These are phyloP conservation scores for Popillia japonica DNA, from an alignment of 1,140 invertebrate species.

Conservation along the genomic window DNA sequence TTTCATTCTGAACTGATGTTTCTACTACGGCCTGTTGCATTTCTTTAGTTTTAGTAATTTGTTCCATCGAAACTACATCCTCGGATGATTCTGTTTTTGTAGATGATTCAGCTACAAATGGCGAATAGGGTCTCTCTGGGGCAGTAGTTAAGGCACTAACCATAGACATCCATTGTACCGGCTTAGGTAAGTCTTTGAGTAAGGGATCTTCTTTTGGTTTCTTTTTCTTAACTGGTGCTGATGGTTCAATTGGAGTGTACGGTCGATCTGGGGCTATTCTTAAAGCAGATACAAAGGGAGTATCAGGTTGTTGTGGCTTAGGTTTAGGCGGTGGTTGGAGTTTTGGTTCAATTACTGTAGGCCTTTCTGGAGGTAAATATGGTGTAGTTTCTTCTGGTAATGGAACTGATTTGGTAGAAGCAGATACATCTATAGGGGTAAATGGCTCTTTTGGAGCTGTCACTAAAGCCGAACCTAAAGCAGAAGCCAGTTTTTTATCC, in stretches of 20 bases:
- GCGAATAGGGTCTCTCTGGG: slow-evolving; percentile 57
- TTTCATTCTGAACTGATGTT: slow-evolving; percentile 13
- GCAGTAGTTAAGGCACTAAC: slow-evolving; percentile 63
- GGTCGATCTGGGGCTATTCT: slow-evolving; percentile 72
- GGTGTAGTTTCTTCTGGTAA: slow-evolving; percentile 68
- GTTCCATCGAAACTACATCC: slow-evolving; percentile 30
- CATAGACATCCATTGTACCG: slow-evolving; percentile 57
- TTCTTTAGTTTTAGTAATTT: slow-evolving; percentile 38
- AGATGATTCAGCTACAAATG: slow-evolving; percentile 46
- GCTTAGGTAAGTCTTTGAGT: slow-evolving; percentile 61
- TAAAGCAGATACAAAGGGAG: slow-evolving; percentile 72
- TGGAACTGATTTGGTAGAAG: slow-evolving; percentile 61
- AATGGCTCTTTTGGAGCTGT: slow-evolving; percentile 66
- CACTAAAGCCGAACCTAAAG: slow-evolving; percentile 59
- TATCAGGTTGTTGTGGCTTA: slow-evolving; percentile 41
- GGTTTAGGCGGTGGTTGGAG: slow-evolving; percentile 62
- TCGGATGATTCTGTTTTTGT: slow-evolving; percentile 37
- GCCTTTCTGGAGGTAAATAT: slow-evolving; percentile 68
- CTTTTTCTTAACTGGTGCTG: slow-evolving; percentile 57
- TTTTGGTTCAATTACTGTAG: slow-evolving; percentile 63
- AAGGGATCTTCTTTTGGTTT: slow-evolving; percentile 54
- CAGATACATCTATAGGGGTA: slow-evolving; percentile 55
- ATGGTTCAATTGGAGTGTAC: slow-evolving; percentile 64
- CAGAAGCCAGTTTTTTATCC: slow-evolving; percentile 51
- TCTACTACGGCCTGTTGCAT: neutral